Evolutionary conservation across 53 echinoderm and acorn worm species (phyloP), one percentile per base, ranked within the genome.

Genomic region (Arbacia lixula): DNA sequence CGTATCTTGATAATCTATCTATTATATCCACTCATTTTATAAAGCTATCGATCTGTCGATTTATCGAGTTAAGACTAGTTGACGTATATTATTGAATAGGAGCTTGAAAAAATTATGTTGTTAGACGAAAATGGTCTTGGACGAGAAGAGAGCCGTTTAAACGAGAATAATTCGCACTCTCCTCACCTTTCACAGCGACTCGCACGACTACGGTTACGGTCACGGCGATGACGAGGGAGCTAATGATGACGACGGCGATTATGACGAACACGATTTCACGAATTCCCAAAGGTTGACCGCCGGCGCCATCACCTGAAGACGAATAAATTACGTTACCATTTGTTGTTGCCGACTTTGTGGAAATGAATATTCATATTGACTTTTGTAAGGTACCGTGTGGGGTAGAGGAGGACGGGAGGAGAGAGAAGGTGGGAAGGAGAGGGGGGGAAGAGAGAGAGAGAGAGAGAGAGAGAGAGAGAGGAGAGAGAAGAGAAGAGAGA

Each of bases 211-310:
- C 20, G 19, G 52, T 36, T 21, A 81, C 42, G 36, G 35, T 62
- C 61, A 81, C 52, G 27, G 61, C 62, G 49, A 81, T 81, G 21
- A 81, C 62, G 31, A 81, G 30, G 12, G 52, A 38, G 42, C 46
- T 81, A 41, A 81, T 40, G 21, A 81, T 38, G 81, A 81, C 43
- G 5, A 81, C 49, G 63, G 52, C 62, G 31, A 81, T 81, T 61
- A 81, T 63, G 49, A 81, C 52, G 81, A 81, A 40, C 24, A 81
- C 39, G 41, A 81, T 25, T 14, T 56, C 58, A 3, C 55, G 56
- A 76, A 76, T 32, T 35, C 36, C 33, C 2, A n/a, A n/a, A n/a
- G n/a, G n/a, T n/a, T n/a, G n/a, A n/a, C n/a, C n/a, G n/a, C n/a
- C n/a, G n/a, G n/a, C n/a, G n/a, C n/a, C n/a, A n/a, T n/a, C n/a